phyloP scores from a whole-genome alignment of 2,797 vertebrate species.

The Carcharodon carcharias region DNA sequence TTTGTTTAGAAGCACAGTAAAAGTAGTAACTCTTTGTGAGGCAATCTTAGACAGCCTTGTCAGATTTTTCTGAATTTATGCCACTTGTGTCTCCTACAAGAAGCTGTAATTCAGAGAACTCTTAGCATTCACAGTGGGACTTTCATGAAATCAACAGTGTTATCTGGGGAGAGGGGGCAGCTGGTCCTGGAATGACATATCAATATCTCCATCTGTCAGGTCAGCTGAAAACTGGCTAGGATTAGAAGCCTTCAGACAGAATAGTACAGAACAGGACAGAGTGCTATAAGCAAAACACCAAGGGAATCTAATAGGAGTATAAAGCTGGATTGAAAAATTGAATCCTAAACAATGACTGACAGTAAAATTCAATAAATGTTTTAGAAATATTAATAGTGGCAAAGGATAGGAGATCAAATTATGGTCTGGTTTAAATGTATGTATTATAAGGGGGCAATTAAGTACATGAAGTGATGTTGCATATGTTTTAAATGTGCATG shows the following conservation, averaged over 20 bases:
- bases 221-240: constrained; percentile 42
- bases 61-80: constrained; percentile 44
- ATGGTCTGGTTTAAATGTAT: constrained; percentile 26
- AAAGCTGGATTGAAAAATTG: constrained; percentile 33
- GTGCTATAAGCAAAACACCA: neutral
- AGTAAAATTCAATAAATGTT: neutral
- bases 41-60: constrained; percentile 39
- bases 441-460: constrained; percentile 12
- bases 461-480: neutral
- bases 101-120: constrained; percentile 34
- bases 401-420: neutral
- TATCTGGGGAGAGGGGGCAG: constrained; percentile 39
- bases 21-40: neutral
- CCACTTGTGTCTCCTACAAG: constrained; percentile 45
- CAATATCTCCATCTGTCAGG: constrained; percentile 24
- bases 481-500: neutral
- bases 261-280: neutral
- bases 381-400: neutral
- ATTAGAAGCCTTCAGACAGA: constrained; percentile 41
- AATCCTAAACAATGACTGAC: neutral
- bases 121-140: constrained; percentile 35
- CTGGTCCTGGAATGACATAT: constrained; percentile 24
- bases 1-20: neutral
- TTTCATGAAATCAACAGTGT: neutral
- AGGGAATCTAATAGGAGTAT: constrained; percentile 33